Base-by-base conservation (phyloP, 2,113 vertebrate species). In the Rynchops niger region DNA sequence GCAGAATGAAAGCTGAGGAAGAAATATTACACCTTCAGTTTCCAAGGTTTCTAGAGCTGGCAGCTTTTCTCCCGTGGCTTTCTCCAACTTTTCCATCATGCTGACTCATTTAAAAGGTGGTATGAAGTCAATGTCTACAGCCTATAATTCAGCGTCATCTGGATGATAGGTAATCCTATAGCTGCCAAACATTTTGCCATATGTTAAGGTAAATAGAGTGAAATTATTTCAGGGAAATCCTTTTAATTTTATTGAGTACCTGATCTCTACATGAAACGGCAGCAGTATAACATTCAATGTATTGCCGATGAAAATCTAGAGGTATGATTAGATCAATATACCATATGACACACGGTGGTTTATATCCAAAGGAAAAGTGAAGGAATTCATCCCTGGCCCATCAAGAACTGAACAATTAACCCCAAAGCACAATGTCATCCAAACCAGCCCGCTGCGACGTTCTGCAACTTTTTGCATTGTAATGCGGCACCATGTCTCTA, bases 81-180 rank as follows among this genome's bases (percentile, higher is more conserved):
- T 98, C 91, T 98, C 97, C 89, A 98, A 93, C 74, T 98, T 98
- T 34, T 98, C 95, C 12, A 96, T 98, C 98, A 98, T 97, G 96
- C 98, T 98, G 78, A 98, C 86, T 97, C 98, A 96, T 82, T 76
- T 98, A 93, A 98, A 98, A 14, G 98, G 98, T 21, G 98, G 97
- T 9, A 97, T 98, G 93, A 98, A 98, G 95, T 98, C 98, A 26
- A 97, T 95, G 95, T 98, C 98, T 59, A 45, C 91, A 88, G 96
- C 95, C 67, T 97, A 82, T 52, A 98, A 98, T 82, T 98, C 98
- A 19, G 98, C 97, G 66, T 98, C 98, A 29, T 98, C 98, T 47
- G 98, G 97, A 79, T 98, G 98, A 74, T 98, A 98, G 6, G 88
- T 96, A 74, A 98, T 90, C 96, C 98, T 98, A 82, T 96, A 98